phyloP scores from a whole-genome alignment of 2,113 vertebrate species.

The Saccopteryx bilineata region DNA sequence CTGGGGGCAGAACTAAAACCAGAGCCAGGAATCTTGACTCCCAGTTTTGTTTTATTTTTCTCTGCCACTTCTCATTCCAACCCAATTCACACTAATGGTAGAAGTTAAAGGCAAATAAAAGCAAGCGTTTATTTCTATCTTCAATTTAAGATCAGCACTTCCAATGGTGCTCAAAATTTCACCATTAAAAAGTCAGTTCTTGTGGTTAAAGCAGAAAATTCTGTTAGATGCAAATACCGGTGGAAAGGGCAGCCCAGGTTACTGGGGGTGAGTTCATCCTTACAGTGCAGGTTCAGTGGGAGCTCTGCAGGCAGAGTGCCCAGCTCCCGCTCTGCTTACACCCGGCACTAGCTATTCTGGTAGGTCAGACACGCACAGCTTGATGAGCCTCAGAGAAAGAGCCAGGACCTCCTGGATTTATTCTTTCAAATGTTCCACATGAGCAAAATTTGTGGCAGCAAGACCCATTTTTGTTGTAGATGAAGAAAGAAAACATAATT shows the following conservation, averaged over 20 bases:
- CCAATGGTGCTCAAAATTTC: background rate
- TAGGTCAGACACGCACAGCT: background rate
- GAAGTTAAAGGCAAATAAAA: background rate
- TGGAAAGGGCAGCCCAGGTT: background rate
- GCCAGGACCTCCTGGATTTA: background rate
- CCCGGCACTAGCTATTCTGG: background rate
- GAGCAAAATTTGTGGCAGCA: background rate
- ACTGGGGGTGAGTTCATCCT: background rate
- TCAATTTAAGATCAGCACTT: background rate
- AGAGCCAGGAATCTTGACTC: background rate
- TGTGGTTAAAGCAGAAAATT: background rate
- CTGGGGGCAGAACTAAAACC: background rate
- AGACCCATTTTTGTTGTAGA: background rate
- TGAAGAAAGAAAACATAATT: background rate
- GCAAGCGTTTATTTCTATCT: background rate
- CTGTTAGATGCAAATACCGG: background rate
- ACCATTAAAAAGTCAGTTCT: background rate
- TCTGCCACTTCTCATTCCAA: conserved; percentile 13
- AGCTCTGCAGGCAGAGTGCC: background rate
- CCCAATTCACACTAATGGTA: background rate
- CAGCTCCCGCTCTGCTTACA: background rate
- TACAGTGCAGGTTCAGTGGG: background rate
- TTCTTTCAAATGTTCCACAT: background rate
- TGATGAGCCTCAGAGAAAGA: background rate
- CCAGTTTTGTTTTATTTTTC: conserved; percentile 3